Evolutionary conservation across 2,113 vertebrate genomes (phyloP), one percentile per base, ranked within the genome.

Genomic region (Blennius ocellaris): DNA sequence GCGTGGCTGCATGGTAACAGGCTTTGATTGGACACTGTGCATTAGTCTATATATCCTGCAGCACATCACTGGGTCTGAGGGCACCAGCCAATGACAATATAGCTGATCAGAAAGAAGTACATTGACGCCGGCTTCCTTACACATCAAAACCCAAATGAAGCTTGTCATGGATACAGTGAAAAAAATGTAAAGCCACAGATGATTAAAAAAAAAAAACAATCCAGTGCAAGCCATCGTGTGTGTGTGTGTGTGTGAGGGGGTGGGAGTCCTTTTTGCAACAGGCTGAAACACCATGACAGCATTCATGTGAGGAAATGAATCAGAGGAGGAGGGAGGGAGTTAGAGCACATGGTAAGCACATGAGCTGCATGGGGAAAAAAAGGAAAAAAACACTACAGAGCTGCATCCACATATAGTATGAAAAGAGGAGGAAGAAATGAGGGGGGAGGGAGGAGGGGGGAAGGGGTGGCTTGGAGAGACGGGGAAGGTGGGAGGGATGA

Each of bases 1-100:
- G 21, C 0, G 6, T 60, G 53, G 77, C 56, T 82, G 85, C 92
- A 90, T 92, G 64, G 92, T 74, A 92, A 93, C 92, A 89, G 72
- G 37, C 73, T 78, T 72, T 86, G 76, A 92, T 91, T 89, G 91
- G 89, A 76, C 64, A 60, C 62, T 15, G 6, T 15, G 6, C 59
- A 69, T 30, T 55, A 64, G 80, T 81, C 71, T 68, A 30, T 77
- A 80, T 88, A 87, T 81, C 79, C 72, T 84, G 39, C 54, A 55
- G 68, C 55, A 63, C 55, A 82, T 71, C 56, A 59, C 60, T 43
- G 68, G 59, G 63, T 74, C 73, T 82, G 54, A 73, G 51, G 8
- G 43, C 65, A 43, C 86, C 55, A 56, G 47, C 92, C 89, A 92
- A 92, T 92, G 79, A 83, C 68, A 83, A 51, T 30, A 51, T 30